These are phyloP conservation scores for Podiceps cristatus DNA, from an alignment of 2,113 vertebrate genomes.

Conservation along the genomic window DNA sequence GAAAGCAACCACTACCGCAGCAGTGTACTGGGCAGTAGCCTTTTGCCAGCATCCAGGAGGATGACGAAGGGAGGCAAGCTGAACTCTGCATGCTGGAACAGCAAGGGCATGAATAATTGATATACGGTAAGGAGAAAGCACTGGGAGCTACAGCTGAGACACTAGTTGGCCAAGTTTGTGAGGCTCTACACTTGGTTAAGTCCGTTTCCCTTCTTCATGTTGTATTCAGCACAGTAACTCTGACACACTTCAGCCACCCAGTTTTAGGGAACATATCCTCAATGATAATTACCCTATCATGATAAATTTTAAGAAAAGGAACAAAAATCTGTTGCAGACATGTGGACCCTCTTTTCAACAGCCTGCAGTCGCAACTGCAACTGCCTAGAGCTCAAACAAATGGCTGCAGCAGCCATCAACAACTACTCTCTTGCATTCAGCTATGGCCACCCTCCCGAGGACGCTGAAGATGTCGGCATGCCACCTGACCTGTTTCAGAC, in stretches of 20 bases:
- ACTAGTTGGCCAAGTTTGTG: neutral
- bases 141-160: neutral
- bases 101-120: neutral
- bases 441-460: neutral
- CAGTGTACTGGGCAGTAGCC: neutral
- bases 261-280: neutral
- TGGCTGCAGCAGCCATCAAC: neutral
- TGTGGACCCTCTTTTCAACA: neutral
- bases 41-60: neutral
- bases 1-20: neutral
- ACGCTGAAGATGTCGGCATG: neutral
- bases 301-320: neutral
- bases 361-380: neutral
- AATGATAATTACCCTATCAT: rapidly evolving
- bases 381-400: neutral
- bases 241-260: neutral
- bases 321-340: neutral
- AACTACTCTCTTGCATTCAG: neutral
- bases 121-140: neutral
- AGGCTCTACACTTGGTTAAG: neutral
- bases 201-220: neutral
- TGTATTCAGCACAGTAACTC: neutral
- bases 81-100: neutral
- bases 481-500: neutral
- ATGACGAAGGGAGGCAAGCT: neutral